phyloP scores from a whole-genome alignment of 2,888 invertebrate species.

The Pristionchus maxplancki region DNA sequence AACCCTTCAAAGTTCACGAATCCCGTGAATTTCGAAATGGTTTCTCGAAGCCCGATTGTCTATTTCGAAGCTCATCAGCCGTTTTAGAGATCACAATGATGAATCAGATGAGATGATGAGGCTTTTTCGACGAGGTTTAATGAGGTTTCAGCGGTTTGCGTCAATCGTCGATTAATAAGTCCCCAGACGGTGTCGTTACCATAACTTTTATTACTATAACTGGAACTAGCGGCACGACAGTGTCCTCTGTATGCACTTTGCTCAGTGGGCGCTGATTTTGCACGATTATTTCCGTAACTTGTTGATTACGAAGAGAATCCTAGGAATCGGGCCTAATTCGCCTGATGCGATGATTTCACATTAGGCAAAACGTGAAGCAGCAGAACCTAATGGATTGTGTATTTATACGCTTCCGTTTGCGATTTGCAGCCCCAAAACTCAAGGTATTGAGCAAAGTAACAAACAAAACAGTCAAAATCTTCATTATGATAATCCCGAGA shows the following conservation, averaged over 20 bases:
- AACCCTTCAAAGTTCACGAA: neutral
- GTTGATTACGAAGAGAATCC: neutral
- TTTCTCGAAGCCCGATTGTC: neutral
- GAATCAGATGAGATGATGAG: neutral
- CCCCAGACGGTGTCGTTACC: neutral
- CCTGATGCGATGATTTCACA: neutral
- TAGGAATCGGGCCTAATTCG: neutral
- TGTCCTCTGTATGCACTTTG: neutral
- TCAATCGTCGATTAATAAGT: neutral
- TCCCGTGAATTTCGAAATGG: neutral
- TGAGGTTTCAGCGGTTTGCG: too few relatives aligned
- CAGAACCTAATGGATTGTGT: neutral
- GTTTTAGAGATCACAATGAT: neutral
- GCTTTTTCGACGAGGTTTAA: too few relatives aligned
- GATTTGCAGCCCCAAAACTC: neutral
- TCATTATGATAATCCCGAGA: too few relatives aligned
- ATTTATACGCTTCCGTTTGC: neutral
- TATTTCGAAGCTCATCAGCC: neutral
- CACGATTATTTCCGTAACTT: neutral
- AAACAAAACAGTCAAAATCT: too few relatives aligned
- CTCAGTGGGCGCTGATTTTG: neutral
- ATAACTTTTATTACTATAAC: neutral
- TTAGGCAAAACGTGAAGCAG: too few relatives aligned
- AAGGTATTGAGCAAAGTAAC: too few relatives aligned
- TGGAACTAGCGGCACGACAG: neutral